Conservation (phyloP, 1,140 invertebrate species). For the Triops cancriformis region DNA sequence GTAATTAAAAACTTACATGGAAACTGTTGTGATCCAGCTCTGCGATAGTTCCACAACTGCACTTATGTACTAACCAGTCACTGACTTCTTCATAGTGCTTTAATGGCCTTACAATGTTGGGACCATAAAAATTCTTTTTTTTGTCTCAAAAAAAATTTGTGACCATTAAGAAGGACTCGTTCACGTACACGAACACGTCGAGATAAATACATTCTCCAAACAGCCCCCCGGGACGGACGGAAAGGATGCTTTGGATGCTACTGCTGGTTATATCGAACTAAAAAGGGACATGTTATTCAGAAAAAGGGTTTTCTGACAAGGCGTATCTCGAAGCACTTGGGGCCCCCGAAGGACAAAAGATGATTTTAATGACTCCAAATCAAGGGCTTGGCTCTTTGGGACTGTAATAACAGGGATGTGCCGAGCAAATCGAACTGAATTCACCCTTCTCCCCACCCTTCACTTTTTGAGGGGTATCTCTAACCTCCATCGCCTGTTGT, state of each 20-base stretch:
- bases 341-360: slow-evolving; percentile 1
- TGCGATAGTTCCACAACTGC: not conserved
- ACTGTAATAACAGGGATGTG: not conserved
- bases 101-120: too few relatives aligned
- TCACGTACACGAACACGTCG: too few relatives aligned
- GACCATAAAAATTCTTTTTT: too few relatives aligned
- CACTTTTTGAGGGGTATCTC: not conserved
- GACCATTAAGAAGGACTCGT: too few relatives aligned
- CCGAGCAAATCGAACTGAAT: not conserved
- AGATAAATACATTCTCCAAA: not conserved
- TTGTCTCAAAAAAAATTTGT: too few relatives aligned
- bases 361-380: slow-evolving; percentile 10
- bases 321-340: not conserved
- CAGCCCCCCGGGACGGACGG: not conserved
- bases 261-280: not conserved
- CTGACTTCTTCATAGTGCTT: not conserved
- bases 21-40: not conserved
- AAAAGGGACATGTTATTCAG: not conserved
- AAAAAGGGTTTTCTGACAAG: not conserved
- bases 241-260: not conserved
- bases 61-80: not conserved
- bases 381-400: not conserved
- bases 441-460: not conserved
- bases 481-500: too few relatives aligned
- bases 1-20: not conserved